Evolutionary conservation across 2,888 invertebrate species (phyloP), one percentile per base, ranked within the genome.

Genomic region (Pseudoips prasinana): DNA sequence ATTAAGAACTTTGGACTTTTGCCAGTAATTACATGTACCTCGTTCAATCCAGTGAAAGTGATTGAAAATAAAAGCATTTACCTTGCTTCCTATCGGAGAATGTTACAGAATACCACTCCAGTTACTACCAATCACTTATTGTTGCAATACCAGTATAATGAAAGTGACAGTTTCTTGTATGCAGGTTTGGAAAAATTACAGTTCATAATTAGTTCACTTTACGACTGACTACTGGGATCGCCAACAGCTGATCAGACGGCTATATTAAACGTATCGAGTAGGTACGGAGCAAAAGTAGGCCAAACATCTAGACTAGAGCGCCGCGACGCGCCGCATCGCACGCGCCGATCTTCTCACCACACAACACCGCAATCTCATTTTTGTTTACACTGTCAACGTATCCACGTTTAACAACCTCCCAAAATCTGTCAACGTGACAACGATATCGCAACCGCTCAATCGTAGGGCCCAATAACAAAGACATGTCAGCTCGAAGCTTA

Each of bases 161-260:
- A n/a, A 14, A 14, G 14, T 14, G 14, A n/a, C 14, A 14, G 5
- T 3, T 14, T 5, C 5, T 3, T 3, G 14, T 3, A 14, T 14
- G 2, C 5, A 14, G 14, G 14, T 3, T 14, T 20, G 20, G 20
- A 3, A 51, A 43, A 51, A 43, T 37, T 47, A 29, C 30, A 36
- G 54, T 46, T 62, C 60, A 58, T 56, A 62, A 62, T 64, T 57
- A 54, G 44, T 55, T 53, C 60, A 52, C 58, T 66, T 68, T 64
- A 59, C 55, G 57, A 62, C 64, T 68, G 64, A 61, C 63, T 61
- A 68, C 75, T 61, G 78, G 75, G 59, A 52, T 52, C 56, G 49
- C 62, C 71, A 87, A 81, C 88, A 87, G 88, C 88, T 87, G 88
- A 84, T 87, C 73, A 70, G 71, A 75, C 76, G 73, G 75, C 86